Evolutionary conservation across 1,140 invertebrate genomes (phyloP), one percentile per base, ranked within the genome.

Genomic region (Aphelenchoides fujianensis): DNA sequence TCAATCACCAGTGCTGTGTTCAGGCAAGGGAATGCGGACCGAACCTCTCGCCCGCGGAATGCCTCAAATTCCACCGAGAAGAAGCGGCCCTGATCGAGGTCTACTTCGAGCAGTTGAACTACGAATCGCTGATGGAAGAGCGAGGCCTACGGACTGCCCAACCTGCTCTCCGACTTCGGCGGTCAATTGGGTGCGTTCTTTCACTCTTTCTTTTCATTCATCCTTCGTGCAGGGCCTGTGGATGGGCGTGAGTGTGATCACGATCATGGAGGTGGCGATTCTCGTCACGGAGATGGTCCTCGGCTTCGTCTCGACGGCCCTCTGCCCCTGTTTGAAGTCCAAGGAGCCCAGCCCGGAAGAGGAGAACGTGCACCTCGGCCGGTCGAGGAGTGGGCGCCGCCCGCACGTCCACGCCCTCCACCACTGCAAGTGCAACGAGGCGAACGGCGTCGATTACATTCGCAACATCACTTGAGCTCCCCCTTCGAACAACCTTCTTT

Each of bases 231-330:
- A 61, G 62, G 76, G n/a, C 9, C 54, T 77, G 12, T 77, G 75
- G 75, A 80, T 77, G 78, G 75, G 75, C 2, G 78, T 77, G 16
- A 52, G 31, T 23, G 78, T 77, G 28, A 77, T 77, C 36, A 80
- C 75, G 0, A 74, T 79, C 7, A 75, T 75, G 76, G 74, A 75
- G 35, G 74, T 75, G 2, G 48, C 72, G 34, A 75, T 75, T 34
- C 59, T 75, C 9, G n/a, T 75, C 27, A 69, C 69, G 27, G 74
- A 75, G 67, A 31, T 75, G 5, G 30, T 70, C 7, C 37, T 75
- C 28, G 41, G 73, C 69, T 72, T 73, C 7, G n/a, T 76, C 34
- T 12, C n/a, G 36, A 32, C 63, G n/a, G 16, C 53, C 16, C 53
- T 66, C 1, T 66, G 63, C 53, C 55, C 55, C 12, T 59, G 55